Percentiles rank a stretch among this genome's conserved stretches.
These are phyloP conservation scores for Lepidocolaptes lacrymiger DNA, from an alignment of 2,797 vertebrate species.

Conservation along the genomic window DNA sequence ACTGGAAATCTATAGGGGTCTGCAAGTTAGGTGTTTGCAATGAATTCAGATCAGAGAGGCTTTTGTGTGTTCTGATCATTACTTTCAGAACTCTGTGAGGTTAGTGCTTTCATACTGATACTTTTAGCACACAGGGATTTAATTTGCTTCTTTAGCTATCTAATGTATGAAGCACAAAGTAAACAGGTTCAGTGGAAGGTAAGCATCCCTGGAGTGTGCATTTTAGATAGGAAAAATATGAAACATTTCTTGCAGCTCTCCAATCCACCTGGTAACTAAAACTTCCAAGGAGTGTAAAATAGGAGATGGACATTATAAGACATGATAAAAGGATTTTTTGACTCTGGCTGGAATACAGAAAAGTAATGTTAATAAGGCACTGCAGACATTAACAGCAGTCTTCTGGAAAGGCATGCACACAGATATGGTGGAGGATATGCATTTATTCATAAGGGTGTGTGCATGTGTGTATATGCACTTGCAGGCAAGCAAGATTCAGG, in stretches of 20 bases:
- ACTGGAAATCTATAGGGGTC: slow-evolving; percentile 38
- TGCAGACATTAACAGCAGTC: background rate
- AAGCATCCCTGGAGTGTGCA: background rate
- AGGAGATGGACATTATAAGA: background rate
- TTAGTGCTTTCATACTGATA: slow-evolving; percentile 39
- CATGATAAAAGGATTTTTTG: background rate
- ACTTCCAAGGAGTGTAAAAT: background rate
- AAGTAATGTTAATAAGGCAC: background rate
- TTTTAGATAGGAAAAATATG: slow-evolving; percentile 10
- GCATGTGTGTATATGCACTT: background rate
- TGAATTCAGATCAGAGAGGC: slow-evolving; percentile 69
- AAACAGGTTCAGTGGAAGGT: slow-evolving; percentile 43
- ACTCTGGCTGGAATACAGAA: background rate
- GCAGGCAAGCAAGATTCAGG: background rate
- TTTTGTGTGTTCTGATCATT: slow-evolving; percentile 52
- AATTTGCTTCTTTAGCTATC: slow-evolving; percentile 10
- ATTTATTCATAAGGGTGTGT: background rate
- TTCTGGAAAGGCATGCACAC: background rate
- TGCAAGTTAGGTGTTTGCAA: slow-evolving; percentile 48
- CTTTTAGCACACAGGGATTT: slow-evolving; percentile 35
- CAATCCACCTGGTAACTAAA: background rate
- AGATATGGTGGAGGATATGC: background rate
- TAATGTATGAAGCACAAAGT: slow-evolving; percentile 43
- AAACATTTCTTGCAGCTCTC: background rate
- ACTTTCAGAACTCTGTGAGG: slow-evolving; percentile 39